A percentile compares a stretch with the other conserved stretches of the same genome.
Conservation (phyloP, 2,113 vertebrate genomes). For the Ailurus styani region DNA sequence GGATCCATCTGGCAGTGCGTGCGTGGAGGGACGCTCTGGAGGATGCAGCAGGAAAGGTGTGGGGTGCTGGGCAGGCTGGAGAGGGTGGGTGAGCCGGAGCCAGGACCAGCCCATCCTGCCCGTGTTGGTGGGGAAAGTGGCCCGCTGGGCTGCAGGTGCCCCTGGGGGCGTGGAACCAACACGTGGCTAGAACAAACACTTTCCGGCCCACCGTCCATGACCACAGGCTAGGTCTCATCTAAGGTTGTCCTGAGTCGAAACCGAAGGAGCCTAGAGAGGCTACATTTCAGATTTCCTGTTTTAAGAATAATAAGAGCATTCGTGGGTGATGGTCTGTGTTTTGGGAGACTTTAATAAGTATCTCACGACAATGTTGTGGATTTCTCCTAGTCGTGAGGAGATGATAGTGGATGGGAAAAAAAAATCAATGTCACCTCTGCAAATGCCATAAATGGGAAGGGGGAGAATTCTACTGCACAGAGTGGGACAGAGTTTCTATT, state of each 20-base stretch:
- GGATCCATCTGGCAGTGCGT: neutral
- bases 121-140: too few relatives aligned
- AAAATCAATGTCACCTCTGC: neutral
- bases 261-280: neutral
- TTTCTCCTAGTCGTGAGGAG: neutral
- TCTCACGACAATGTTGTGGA: neutral
- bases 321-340: neutral
- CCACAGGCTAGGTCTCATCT: neutral
- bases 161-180: fast-evolving
- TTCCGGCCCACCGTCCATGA: neutral
- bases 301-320: neutral
- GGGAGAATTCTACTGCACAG: neutral
- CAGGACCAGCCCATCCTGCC: neutral
- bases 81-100: neutral
- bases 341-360: neutral
- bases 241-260: neutral
- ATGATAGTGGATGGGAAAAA: neutral
- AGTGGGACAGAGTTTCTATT: neutral
- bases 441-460: neutral
- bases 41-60: neutral
- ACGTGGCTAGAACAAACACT: neutral
- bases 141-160: neutral
- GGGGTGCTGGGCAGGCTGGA: neutral
- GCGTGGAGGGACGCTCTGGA: neutral
- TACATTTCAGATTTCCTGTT: neutral